Conservation (phyloP, 2,888 invertebrate species). For the Caenorhabditis doughertyi region DNA sequence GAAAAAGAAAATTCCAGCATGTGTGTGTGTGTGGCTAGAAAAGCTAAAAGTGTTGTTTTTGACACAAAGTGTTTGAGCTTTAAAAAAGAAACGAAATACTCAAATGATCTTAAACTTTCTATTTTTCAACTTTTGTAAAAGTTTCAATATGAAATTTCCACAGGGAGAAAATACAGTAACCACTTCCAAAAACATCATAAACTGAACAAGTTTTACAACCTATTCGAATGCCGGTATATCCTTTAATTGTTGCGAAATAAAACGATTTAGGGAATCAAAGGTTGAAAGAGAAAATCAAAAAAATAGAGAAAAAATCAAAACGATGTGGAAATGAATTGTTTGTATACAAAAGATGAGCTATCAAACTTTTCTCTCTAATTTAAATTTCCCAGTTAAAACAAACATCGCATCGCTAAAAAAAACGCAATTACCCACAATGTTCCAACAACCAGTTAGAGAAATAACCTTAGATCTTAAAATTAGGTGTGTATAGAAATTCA, state of each 20-base stretch:
- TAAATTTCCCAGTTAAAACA: too few relatives aligned
- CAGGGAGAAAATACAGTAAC: conserved; percentile 3
- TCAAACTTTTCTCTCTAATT: too few relatives aligned
- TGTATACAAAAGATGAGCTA: neutral
- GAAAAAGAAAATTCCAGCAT: conserved; percentile 18
- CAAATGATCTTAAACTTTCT: neutral
- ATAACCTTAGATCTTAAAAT: neutral
- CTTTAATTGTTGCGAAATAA: conserved; percentile 26
- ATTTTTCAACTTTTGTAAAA: neutral
- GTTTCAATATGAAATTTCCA: neutral
- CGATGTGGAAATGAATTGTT: neutral
- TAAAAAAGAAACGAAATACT: neutral
- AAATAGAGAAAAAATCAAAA: neutral
- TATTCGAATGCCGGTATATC: conserved; percentile 6
- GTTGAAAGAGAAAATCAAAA: neutral
- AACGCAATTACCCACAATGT: too few relatives aligned
- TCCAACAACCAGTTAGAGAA: too few relatives aligned
- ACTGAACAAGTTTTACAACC: conserved; percentile 34
- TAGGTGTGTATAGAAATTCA: neutral
- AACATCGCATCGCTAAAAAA: too few relatives aligned
- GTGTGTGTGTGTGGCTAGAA: conserved; percentile 1
- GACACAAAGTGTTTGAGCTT: conserved; percentile 9
- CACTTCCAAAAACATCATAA: conserved; percentile 1
- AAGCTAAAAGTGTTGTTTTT: conserved; percentile 16
- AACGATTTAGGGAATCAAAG: conserved; percentile 4